Base-by-base conservation (phyloP, 2,888 invertebrate genomes). In the Plebejus melissa region DNA sequence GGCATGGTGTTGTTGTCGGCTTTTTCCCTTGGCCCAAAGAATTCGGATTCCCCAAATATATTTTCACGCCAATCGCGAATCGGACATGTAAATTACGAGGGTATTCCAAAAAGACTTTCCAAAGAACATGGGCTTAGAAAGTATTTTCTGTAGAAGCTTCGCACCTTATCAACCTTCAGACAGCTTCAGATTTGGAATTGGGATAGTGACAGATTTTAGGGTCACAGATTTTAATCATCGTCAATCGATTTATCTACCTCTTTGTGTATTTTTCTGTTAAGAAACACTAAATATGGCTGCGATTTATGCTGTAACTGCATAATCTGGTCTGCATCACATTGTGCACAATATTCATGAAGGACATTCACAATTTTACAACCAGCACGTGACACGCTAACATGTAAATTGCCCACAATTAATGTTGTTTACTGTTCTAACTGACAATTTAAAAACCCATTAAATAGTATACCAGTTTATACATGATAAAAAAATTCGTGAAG, bases 31-130 rank as follows among this genome's bases (percentile, higher is more conserved):
- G 82, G 83, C 83, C 82, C 82, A 82, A 81, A 79, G 81, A 82
- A 82, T 83, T 80, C 80, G 82, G 83, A 89, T 89, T 84, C 84
- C 83, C 77, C 77, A 84, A 85, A 90, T 90, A 82, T 82, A 82
- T 80, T 77, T 89, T 90, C 88, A 87, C 90, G 82, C 90, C 85
- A 84, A 84, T 85, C 87, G 85, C 85, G 82, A 84, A 86, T 85
- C 85, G 86, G 88, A 87, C 88, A 87, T 83, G 88, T 87, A 81
- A 83, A 81, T 84, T 84, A 82, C 80, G 77, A 76, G 74, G 75
- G 65, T 13, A 75, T 75, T 70, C 70, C 41, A 71, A 57, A 58
- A 54, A 54, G 65, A 32, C 65, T 65, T 65, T 16, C 32, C 65
- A 13, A 65, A 36, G 60, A 65, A 22, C 65, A 16, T 13, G 32